Conservation (phyloP, 1,140 invertebrate genomes). For the Sesamia nonagrioides region DNA sequence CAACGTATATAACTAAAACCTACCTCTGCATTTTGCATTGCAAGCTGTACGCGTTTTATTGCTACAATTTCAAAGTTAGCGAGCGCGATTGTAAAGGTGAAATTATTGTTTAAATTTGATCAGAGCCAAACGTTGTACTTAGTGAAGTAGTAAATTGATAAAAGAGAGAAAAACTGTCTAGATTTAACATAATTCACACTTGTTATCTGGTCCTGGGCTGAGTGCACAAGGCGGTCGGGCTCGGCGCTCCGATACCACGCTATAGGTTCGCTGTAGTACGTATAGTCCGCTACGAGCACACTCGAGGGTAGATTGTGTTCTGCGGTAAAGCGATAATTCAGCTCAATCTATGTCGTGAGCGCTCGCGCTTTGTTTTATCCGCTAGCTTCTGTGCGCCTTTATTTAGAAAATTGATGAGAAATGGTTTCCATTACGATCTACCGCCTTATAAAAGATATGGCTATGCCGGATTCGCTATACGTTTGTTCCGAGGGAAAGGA, state of each 20-base stretch:
- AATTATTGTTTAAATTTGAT: constrained; percentile 65
- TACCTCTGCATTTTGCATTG: not conserved
- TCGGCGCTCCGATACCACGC: constrained; percentile 56
- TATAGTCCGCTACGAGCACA: constrained; percentile 28
- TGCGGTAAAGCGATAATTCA: constrained; percentile 88
- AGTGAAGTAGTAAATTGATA: constrained; percentile 80
- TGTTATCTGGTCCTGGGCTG: constrained; percentile 73
- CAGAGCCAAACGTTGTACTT: constrained; percentile 79
- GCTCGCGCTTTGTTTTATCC: constrained; percentile 85
- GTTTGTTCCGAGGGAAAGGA: constrained; percentile 80
- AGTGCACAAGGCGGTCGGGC: constrained; percentile 73
- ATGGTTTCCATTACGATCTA: constrained; percentile 85
- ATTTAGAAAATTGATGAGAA: constrained; percentile 88
- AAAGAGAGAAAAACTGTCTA: constrained; percentile 79
- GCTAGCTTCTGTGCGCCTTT: constrained; percentile 86
- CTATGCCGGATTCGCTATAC: constrained; percentile 68
- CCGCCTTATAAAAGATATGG: constrained; percentile 84
- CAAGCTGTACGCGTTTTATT: constrained; percentile 14
- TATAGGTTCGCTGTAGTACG: constrained; percentile 34
- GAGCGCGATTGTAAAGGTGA: constrained; percentile 25
- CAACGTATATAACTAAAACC: not conserved
- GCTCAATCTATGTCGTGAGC: constrained; percentile 87
- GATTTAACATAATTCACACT: constrained; percentile 85
- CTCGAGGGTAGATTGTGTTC: constrained; percentile 80
- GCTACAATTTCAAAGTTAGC: constrained; percentile 21